Evolutionary conservation across 2,888 invertebrate genomes (phyloP).

Genomic region (Hemistola chrysoprasaria): DNA sequence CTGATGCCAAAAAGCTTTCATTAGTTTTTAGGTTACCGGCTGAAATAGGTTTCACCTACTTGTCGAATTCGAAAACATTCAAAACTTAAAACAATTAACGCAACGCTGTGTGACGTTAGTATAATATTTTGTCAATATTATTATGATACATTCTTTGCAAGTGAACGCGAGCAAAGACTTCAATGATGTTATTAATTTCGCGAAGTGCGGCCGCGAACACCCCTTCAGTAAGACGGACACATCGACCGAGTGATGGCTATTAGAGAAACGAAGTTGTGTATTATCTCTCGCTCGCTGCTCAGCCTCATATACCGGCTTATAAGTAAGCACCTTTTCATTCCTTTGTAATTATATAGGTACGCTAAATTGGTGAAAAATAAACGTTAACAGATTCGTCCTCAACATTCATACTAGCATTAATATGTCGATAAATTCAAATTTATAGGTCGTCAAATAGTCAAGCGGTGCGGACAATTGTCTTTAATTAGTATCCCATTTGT

Average conservation of each 20-base stretch:
- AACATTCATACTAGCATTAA: constrained; percentile 35
- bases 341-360: constrained; percentile 2
- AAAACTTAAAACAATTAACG: too few species aligned
- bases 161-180: constrained; percentile 17
- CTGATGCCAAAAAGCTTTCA: neutral
- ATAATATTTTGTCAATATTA: constrained; percentile 29
- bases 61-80: constrained; percentile 1
- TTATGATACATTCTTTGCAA: constrained; percentile 23
- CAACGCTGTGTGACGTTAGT: too few species aligned
- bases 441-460: constrained; percentile 44
- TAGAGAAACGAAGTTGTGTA: constrained; percentile 14
- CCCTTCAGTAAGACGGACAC: constrained; percentile 8
- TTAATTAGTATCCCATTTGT: constrained; percentile 71
- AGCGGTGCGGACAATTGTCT: constrained; percentile 54
- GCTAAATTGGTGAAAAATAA: constrained; percentile 25
- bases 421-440: constrained; percentile 43
- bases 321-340: constrained; percentile 28
- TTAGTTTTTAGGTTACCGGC: neutral
- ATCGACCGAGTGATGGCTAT: constrained; percentile 19
- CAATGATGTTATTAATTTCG: constrained; percentile 25
- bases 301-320: constrained; percentile 20
- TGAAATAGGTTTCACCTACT: neutral
- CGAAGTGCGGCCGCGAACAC: constrained; percentile 4
- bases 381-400: constrained; percentile 37
- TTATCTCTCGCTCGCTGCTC: constrained; percentile 13